A percentile compares a stretch with the other conserved stretches of the same genome.
These are phyloP conservation scores for Characodon lateralis DNA, from an alignment of 2,797 vertebrate genomes.

Conservation along the genomic window DNA sequence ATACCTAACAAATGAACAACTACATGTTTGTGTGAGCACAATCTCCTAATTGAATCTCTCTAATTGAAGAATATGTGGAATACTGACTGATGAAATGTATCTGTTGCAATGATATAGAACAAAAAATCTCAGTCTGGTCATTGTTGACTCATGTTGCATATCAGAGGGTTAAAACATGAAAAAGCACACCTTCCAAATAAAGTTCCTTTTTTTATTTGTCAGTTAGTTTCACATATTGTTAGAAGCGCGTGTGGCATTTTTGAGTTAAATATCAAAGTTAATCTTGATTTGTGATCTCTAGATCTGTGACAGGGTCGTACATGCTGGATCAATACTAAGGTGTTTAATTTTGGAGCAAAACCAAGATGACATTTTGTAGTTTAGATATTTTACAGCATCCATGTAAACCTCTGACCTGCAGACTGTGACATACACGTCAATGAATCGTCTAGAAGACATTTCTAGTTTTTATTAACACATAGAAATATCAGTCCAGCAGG, in stretches of 20 bases:
- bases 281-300: slow-evolving; percentile 18
- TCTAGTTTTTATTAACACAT: slow-evolving; percentile 49
- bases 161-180: not conserved
- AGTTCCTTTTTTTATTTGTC: not conserved
- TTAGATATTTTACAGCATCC: not conserved
- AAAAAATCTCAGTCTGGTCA: not conserved
- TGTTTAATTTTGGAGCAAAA: slow-evolving; percentile 18
- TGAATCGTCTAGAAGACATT: slow-evolving; percentile 21
- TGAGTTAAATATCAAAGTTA: slow-evolving; percentile 16
- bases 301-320: not conserved
- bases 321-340: slow-evolving; percentile 21
- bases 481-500: slow-evolving; percentile 31
- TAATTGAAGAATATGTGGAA: not conserved
- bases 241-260: not conserved
- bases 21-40: too few species aligned
- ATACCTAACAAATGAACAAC: too few species aligned
- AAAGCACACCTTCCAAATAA: not conserved
- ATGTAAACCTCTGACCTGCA: slow-evolving; percentile 6
- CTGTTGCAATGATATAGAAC: not conserved
- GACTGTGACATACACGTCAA: slow-evolving; percentile 2
- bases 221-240: not conserved
- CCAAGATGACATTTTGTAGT: slow-evolving; percentile 31
- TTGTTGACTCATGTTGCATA: not conserved
- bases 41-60: too few species aligned
- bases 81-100: not conserved